These are phyloP conservation scores for Synanthedon vespiformis DNA, from an alignment of 2,888 invertebrate species.

Conservation along the genomic window DNA sequence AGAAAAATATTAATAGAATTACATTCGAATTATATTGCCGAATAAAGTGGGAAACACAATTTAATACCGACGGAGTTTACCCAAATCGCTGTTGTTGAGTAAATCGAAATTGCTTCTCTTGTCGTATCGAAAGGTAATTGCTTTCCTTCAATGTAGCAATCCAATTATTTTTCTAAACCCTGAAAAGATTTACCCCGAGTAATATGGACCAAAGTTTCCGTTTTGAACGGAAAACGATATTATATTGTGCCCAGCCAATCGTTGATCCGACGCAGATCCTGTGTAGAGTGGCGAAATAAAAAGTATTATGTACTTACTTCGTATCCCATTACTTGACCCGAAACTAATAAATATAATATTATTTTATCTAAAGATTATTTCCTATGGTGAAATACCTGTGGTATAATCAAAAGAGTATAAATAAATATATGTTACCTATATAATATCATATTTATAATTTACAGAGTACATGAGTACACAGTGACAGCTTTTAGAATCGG, in stretches of 20 bases:
- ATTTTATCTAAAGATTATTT: not conserved
- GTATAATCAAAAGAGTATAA: no score
- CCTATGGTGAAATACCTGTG: not conserved
- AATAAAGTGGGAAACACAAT: slow-evolving; percentile 40
- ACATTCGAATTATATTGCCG: slow-evolving; percentile 41
- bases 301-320: not conserved
- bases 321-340: not conserved
- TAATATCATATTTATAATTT: no score
- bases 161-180: slow-evolving; percentile 64
- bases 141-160: slow-evolving; percentile 55
- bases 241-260: slow-evolving; percentile 17
- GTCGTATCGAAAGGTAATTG: slow-evolving; percentile 47
- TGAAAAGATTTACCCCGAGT: slow-evolving; percentile 49
- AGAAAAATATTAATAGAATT: slow-evolving; percentile 37
- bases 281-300: not conserved
- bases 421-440: no score
- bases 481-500: no score
- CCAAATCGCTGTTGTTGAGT: slow-evolving; percentile 47
- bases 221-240: slow-evolving; percentile 53
- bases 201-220: slow-evolving; percentile 37
- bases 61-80: slow-evolving; percentile 45
- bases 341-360: not conserved
- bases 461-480: no score
- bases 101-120: slow-evolving; percentile 53
- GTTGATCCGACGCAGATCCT: not conserved